phyloP scores from a whole-genome alignment of 1,140 invertebrate species.

The Elymnias hypermnestra region DNA sequence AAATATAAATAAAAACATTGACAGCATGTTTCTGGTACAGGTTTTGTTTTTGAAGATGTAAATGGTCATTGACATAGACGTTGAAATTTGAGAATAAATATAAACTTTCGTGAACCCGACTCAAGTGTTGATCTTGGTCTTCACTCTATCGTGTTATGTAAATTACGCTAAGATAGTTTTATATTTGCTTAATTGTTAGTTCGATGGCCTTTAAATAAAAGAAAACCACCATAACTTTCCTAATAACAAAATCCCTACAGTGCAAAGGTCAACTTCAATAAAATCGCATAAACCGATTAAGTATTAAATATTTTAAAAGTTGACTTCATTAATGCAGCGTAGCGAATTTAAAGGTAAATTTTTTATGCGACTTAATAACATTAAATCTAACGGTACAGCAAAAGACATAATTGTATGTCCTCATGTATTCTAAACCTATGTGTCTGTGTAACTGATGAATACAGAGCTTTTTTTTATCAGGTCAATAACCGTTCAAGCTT shows the following conservation, averaged over 20 bases:
- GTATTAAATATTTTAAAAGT: too few relatives aligned
- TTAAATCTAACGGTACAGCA: not conserved
- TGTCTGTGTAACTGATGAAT: conserved; percentile 43
- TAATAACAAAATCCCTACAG: too few relatives aligned
- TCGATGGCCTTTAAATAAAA: conserved; percentile 60
- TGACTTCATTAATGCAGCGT: too few relatives aligned
- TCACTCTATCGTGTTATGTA: conserved; percentile 67
- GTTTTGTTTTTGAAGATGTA: not conserved
- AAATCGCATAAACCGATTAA: too few relatives aligned
- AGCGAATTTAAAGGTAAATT: too few relatives aligned
- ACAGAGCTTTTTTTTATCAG: conserved; percentile 42
- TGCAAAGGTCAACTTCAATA: too few relatives aligned
- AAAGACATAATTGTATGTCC: conserved; percentile 16
- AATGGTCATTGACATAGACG: conserved; percentile 15
- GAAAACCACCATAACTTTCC: too few relatives aligned
- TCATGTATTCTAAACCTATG: conserved; percentile 43
- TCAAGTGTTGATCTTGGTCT: conserved; percentile 57
- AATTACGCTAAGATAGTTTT: conserved; percentile 54
- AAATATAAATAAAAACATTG: too few relatives aligned
- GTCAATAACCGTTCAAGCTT: conserved; percentile 51
- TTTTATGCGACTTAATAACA: too few relatives aligned
- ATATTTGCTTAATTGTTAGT: conserved; percentile 55
- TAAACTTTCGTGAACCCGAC: conserved; percentile 48
- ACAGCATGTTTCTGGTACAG: not conserved
- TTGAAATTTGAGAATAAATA: conserved; percentile 37